Evolutionary conservation across 1,140 invertebrate genomes (phyloP), one percentile per base, ranked within the genome.

Genomic region (Kradibia gibbosae): DNA sequence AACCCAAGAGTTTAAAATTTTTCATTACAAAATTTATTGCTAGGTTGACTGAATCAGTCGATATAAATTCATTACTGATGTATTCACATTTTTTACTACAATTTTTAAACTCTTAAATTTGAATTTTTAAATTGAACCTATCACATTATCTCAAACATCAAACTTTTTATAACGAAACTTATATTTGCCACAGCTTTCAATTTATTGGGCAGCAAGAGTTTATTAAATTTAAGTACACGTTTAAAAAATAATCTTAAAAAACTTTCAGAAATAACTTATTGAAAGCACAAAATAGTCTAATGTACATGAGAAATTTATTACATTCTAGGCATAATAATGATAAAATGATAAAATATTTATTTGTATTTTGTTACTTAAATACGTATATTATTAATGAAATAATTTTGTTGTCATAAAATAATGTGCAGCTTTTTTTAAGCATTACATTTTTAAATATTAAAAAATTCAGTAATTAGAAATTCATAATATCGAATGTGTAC

Each of bases 81-180:
- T 8, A 22, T 67, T 67, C 15, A 67, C 13, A 20, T 17, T 67
- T 67, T 15, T 13, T 13, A n/a, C 4, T 15, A 7, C n/a, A 7
- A 15, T 0, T 2, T 39, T 67, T 39, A 39, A 34, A 67, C 17
- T 67, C 39, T 67, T 34, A 39, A 67, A 39, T 39, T 67, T 10
- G 34, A 67, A 67, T 67, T 39, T 67, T n/a, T 22, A 67, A 67
- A 67, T 67, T 39, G 11, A 22, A 20, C 34, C 62, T 67, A 67
- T 39, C 34, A 34, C 34, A 5, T 39, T 36, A 67, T 67, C 62
- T n/a, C 3, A 0, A 39, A 8, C 11, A 39, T 65, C 39, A 39
- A 22, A 67, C 36, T 67, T 67, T 65, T 67, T 39, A 67, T n/a
- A 7, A n/a, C 11, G 3, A 67, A 39, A 28, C 62, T 39, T 22